These are phyloP conservation scores for Galeopsomyia nigrocyanea DNA, from an alignment of 2,888 invertebrate species.

Conservation along the genomic window DNA sequence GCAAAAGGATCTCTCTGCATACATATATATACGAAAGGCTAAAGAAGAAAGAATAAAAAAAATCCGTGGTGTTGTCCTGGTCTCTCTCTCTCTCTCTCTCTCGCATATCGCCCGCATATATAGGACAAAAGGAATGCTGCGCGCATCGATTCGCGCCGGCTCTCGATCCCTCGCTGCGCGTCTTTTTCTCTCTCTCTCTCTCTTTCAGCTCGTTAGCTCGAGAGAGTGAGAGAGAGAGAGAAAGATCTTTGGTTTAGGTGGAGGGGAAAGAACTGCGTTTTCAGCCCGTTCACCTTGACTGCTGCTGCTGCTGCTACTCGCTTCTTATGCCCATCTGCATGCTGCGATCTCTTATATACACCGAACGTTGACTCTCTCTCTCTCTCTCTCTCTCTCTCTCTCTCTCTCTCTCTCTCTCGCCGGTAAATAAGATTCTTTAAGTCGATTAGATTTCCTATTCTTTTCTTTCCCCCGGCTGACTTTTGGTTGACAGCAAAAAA, in stretches of 20 bases:
- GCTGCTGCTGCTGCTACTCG: conserved; percentile 47
- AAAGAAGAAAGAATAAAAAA: conserved; percentile 17
- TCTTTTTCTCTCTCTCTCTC: no score
- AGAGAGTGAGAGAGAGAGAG: conserved; percentile 28
- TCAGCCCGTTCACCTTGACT: conserved; percentile 67
- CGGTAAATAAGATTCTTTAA: not conserved
- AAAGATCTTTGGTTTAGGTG: conserved; percentile 38
- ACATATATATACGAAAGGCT: not conserved
- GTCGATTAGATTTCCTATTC: no score
- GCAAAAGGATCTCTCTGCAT: not conserved
- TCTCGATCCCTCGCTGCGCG: no score
- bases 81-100: no score
- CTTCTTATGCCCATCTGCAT: conserved; percentile 54
- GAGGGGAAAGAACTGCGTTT: conserved; percentile 23
- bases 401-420: not conserved
- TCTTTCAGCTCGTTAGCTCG: conserved; percentile 59
- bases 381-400: not conserved
- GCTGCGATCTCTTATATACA: conserved; percentile 44
- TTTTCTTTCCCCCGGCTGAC: conserved; percentile 2
- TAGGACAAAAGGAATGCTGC: not conserved
- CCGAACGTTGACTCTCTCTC: not conserved
- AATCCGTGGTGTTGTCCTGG: conserved; percentile 1
- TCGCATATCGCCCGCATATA: conserved; percentile 3
- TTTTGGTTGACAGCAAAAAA: not conserved
- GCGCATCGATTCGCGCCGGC: conserved; percentile 36